A percentile compares a stretch with the other conserved stretches of the same genome.
phyloP scores from a whole-genome alignment of 2,113 vertebrate genomes.

The Amazona vittata region DNA sequence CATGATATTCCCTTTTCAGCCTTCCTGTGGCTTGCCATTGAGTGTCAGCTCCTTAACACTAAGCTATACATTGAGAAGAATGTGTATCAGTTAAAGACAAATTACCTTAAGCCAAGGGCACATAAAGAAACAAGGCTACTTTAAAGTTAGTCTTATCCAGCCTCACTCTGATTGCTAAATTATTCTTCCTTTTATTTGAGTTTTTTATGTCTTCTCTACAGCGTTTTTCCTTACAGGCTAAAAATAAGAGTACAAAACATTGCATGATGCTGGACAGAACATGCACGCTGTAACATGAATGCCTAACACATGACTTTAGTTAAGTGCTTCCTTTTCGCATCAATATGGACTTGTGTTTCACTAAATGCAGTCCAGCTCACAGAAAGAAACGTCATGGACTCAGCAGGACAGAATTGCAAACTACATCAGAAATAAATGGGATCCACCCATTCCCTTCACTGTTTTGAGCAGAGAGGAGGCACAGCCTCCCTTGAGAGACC shows the following conservation, averaged over 20 bases:
- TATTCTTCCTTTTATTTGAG: background rate
- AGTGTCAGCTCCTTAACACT: slow-evolving; percentile 26
- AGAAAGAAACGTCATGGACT: background rate
- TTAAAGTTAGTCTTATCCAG: background rate
- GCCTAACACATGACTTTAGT: background rate
- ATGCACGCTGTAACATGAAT: accelerated
- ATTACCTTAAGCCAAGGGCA: slow-evolving; percentile 20
- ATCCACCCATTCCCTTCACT: background rate
- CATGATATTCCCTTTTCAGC: slow-evolving; percentile 44
- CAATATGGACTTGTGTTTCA: background rate
- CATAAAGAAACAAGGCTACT: background rate
- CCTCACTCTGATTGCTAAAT: background rate
- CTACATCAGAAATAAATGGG: background rate
- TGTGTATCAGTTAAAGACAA: slow-evolving; percentile 25
- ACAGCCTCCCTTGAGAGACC: background rate
- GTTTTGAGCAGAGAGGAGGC: background rate
- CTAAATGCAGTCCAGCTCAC: background rate
- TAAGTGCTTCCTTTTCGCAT: background rate
- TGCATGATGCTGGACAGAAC: background rate
- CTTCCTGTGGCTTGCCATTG: background rate
- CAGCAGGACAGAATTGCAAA: background rate
- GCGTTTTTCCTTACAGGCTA: background rate
- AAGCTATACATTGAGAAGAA: slow-evolving; percentile 20
- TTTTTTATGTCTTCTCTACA: background rate
- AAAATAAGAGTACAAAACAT: background rate